Percentiles rank a stretch among this genome's conserved stretches.
Conservation (phyloP, 2,113 vertebrate species). For the Syngnathus typhle region DNA sequence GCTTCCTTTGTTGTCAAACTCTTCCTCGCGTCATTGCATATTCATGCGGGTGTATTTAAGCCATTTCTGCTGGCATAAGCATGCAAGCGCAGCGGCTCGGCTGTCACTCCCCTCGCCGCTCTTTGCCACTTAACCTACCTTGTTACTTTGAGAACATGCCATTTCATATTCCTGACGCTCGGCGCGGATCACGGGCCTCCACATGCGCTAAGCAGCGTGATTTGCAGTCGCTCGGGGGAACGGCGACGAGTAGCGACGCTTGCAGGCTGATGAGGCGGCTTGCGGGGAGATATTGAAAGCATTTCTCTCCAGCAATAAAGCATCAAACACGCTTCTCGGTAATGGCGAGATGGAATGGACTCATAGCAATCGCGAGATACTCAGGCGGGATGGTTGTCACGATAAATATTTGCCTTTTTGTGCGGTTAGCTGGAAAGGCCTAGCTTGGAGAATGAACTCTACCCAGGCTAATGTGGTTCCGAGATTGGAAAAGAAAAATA, state of each 20-base stretch:
- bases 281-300: background rate
- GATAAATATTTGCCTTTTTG: background rate
- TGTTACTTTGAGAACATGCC: conserved; percentile 41
- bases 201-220: conserved; percentile 41
- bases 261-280: background rate
- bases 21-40: conserved; percentile 64
- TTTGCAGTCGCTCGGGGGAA: conserved; percentile 49
- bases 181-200: conserved; percentile 40
- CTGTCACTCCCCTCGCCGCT: conserved; percentile 46
- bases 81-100: conserved; percentile 51
- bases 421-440: background rate
- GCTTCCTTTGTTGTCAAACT: conserved; percentile 69
- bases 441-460: background rate
- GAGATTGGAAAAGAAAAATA: background rate
- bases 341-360: background rate
- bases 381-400: background rate
- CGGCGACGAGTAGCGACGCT: conserved; percentile 9
- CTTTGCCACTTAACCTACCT: conserved; percentile 60
- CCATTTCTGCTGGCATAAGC: conserved; percentile 76
- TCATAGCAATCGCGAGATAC: background rate
- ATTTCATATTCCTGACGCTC: conserved; percentile 18
- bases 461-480: too few relatives aligned
- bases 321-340: background rate
- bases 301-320: background rate
- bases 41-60: conserved; percentile 71